Conservation (phyloP, 2,113 vertebrate species). For the Manacus vitellinus region DNA sequence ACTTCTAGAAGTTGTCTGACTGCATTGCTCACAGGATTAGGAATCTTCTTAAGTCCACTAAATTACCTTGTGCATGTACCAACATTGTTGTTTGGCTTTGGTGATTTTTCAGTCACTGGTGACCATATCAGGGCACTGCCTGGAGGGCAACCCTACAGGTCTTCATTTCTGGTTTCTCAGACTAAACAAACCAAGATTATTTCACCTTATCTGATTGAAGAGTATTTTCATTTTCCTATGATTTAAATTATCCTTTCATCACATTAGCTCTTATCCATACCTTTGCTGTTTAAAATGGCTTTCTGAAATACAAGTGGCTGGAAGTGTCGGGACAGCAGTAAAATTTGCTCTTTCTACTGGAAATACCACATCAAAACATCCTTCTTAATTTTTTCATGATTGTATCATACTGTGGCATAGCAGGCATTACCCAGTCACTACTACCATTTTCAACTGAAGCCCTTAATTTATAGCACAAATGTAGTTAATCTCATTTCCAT, state of each 20-base stretch:
- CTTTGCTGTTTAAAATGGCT: background rate
- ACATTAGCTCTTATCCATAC: background rate
- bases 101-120: background rate
- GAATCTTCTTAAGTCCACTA: background rate
- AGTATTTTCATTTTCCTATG: background rate
- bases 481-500: background rate
- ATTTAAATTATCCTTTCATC: background rate
- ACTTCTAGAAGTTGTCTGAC: background rate
- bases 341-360: background rate
- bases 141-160: background rate
- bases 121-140: rapidly evolving
- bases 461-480: background rate
- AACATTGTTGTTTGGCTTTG: background rate
- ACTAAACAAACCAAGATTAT: background rate
- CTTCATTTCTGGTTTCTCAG: background rate
- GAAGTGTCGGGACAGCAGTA: background rate
- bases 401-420: background rate
- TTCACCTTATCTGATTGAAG: background rate
- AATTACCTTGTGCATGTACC: background rate
- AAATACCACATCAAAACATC: background rate
- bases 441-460: background rate
- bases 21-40: background rate
- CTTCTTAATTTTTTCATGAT: background rate
- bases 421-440: background rate
- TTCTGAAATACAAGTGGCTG: background rate